Conservation (phyloP, 2,113 vertebrate genomes). For the Chelonoidis abingdonii region DNA sequence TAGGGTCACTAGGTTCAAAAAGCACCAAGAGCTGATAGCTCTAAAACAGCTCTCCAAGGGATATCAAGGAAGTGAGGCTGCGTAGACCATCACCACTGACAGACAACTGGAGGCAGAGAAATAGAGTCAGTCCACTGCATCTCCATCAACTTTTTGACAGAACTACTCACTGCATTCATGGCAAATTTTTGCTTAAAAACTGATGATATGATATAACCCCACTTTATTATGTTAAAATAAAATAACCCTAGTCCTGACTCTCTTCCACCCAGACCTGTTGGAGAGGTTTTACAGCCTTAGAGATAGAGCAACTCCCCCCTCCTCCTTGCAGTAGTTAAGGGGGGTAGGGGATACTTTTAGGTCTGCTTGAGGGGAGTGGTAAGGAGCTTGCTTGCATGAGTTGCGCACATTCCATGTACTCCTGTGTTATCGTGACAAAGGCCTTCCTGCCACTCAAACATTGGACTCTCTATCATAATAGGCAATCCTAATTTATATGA, state of each 20-base stretch:
- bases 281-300: neutral
- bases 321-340: neutral
- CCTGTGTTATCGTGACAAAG: neutral
- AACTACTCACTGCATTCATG: neutral
- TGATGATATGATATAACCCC: neutral
- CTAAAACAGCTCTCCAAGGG: neutral
- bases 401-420: neutral
- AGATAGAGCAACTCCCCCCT: neutral
- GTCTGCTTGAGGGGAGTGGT: neutral
- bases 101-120: neutral
- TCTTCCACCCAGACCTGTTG: neutral
- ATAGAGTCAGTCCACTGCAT: neutral
- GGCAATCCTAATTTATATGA: neutral
- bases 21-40: neutral
- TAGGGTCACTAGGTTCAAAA: too few relatives aligned
- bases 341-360: neutral
- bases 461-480: neutral
- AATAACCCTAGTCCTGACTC: neutral
- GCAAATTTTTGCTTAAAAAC: neutral
- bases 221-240: neutral
- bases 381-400: neutral
- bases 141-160: neutral
- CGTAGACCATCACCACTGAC: too few relatives aligned
- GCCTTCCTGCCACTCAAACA: neutral
- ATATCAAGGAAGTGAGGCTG: neutral